Evolutionary conservation across 2,113 vertebrate genomes (phyloP), one percentile per base, ranked within the genome.

Genomic region (Zapornia atra): DNA sequence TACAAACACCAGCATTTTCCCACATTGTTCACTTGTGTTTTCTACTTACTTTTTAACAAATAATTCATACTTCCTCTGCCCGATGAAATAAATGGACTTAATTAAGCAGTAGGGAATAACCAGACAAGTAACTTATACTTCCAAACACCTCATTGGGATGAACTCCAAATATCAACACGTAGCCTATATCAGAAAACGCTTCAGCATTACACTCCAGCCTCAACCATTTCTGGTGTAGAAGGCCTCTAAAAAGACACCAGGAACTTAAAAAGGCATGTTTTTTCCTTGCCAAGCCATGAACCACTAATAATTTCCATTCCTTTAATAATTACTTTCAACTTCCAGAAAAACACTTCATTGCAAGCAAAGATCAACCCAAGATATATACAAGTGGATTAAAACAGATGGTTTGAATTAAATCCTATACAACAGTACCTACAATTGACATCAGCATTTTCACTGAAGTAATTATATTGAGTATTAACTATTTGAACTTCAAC

Each of bases 291-390:
- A 96, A 95, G 79, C 66, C 65, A 76, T 15, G 66, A 95, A 66
- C 40, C 25, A 92, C 54, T 93, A 90, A 90, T 88, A 93, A 96
- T 88, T 97, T 92, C 92, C 92, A 96, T 93, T 88, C 50, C 59
- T 53, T 92, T 93, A 90, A 93, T 59, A 82, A 95, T 91, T 82
- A 61, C 84, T 73, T 85, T 29, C 65, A 77, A 80, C n/a, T 91
- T 91, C 54, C 63, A 94, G 82, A 94, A 94, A 33, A 94, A 72
- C 61, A 80, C 20, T 94, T 68, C 44, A 66, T n/a, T 85, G 48
- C 36, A 92, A 84, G 64, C 26, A 76, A 91, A 85, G 53, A 92
- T 66, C 34, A 86, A 63, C 21, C 16, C 4, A 1, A 57, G 20
- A 65, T 88, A 91, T 38, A 83, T 33, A 63, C 19, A 82, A 80